Conservation (phyloP, 2,888 invertebrate genomes). For the Athetis lepigone region DNA sequence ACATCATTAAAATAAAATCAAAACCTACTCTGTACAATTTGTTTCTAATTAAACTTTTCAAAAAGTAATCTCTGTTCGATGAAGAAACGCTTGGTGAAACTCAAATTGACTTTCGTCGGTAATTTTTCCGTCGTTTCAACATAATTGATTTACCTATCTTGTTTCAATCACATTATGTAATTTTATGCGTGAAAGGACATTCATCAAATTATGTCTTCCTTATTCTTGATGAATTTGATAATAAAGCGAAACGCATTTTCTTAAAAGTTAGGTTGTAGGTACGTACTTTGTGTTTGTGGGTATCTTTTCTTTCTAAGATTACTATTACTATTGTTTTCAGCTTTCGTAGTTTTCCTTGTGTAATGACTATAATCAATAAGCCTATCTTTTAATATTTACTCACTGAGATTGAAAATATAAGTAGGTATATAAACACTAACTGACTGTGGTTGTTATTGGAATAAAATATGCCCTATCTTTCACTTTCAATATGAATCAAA, state of each 20-base stretch:
- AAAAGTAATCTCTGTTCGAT: slow-evolving; percentile 3
- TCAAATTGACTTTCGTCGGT: slow-evolving; percentile 10
- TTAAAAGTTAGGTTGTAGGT: no score
- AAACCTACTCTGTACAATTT: neutral
- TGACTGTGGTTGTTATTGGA: no score
- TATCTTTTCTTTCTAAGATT: no score
- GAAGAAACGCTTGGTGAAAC: slow-evolving; percentile 9
- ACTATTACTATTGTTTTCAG: no score
- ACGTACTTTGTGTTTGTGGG: no score
- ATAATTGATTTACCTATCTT: slow-evolving; percentile 28
- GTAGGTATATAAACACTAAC: no score
- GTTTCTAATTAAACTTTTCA: neutral
- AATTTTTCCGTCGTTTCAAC: slow-evolving; percentile 3
- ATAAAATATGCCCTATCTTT: no score
- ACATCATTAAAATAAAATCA: neutral
- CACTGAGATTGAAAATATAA: no score
- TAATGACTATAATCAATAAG: no score
- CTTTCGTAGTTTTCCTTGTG: no score
- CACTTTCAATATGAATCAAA: no score
- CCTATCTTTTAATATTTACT: no score
- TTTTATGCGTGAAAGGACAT: slow-evolving; percentile 16
- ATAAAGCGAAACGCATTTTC: neutral
- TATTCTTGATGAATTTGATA: neutral
- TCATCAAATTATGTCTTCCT: slow-evolving; percentile 1
- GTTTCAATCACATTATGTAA: slow-evolving; percentile 20